phyloP scores from a whole-genome alignment of 2,113 vertebrate species.

The Psittacula cyanocephala region DNA sequence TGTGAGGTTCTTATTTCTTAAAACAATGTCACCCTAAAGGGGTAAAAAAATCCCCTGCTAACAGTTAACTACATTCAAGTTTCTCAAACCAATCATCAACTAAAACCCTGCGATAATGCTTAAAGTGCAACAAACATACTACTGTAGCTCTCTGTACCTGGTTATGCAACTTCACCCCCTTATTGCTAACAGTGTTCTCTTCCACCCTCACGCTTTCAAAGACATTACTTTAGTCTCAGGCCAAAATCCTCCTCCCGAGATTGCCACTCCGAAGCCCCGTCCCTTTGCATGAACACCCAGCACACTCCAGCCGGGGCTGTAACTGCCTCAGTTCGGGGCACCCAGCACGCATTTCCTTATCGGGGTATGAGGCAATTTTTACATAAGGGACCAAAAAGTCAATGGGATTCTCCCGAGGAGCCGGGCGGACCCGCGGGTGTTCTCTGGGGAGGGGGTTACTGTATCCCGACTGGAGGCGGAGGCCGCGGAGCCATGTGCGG shows the following conservation, averaged over 20 bases:
- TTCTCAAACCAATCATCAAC: too few species aligned
- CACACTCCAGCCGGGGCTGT: not conserved
- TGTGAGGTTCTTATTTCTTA: not conserved
- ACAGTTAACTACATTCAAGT: too few species aligned
- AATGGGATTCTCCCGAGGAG: not conserved
- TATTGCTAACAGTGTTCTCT: too few species aligned
- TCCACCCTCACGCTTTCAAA: too few species aligned
- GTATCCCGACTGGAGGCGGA: not conserved
- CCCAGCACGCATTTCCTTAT: not conserved
- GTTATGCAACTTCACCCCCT: too few species aligned
- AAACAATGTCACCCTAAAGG: not conserved
- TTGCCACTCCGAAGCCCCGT: not conserved
- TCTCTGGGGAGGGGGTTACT: not conserved
- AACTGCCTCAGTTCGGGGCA: not conserved
- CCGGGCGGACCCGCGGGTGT: not conserved
- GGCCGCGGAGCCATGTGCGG: not conserved
- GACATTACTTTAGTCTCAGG: not conserved
- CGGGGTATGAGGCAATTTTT: not conserved
- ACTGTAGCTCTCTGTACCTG: too few species aligned
- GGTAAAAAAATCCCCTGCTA: not conserved
- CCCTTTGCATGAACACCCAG: not conserved
- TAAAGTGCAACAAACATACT: too few species aligned
- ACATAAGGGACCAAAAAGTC: slow-evolving; percentile 1
- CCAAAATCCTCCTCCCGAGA: not conserved
- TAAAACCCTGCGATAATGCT: too few species aligned